phyloP scores from a whole-genome alignment of 2,888 invertebrate genomes.

The Ditylenchus weischeri region DNA sequence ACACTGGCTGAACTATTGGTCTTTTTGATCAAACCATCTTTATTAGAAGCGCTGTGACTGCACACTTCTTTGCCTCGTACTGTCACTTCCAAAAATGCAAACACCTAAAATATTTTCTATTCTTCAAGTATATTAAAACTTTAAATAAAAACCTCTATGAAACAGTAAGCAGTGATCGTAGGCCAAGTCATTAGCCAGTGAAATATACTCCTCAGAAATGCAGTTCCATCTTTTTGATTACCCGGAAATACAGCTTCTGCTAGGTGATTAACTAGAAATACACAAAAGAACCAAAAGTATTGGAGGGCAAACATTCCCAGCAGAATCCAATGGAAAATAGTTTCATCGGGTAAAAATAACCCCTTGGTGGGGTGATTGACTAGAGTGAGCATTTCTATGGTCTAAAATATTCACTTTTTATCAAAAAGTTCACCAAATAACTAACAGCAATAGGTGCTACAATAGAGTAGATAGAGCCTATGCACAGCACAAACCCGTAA shows the following conservation, averaged over 20 bases:
- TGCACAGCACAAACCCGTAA: slow-evolving; percentile 51
- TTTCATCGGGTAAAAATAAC: slow-evolving; percentile 40
- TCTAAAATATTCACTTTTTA: slow-evolving; percentile 31
- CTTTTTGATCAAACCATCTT: slow-evolving; percentile 46
- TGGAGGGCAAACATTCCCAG: slow-evolving; percentile 47
- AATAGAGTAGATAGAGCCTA: slow-evolving; percentile 48
- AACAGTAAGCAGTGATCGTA: slow-evolving; percentile 48
- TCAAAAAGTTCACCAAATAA: neutral
- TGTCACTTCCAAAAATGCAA: slow-evolving; percentile 50
- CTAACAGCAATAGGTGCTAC: slow-evolving; percentile 47
- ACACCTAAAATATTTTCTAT: slow-evolving; percentile 19
- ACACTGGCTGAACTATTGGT: neutral
- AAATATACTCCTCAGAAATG: slow-evolving; percentile 47
- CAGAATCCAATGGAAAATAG: slow-evolving; percentile 38
- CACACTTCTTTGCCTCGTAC: slow-evolving; percentile 52
- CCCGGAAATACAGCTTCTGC: slow-evolving; percentile 51
- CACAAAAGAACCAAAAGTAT: slow-evolving; percentile 48
- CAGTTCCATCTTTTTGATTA: slow-evolving; percentile 45
- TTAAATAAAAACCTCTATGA: slow-evolving; percentile 33
- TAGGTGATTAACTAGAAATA: slow-evolving; percentile 43
- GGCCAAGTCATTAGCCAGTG: slow-evolving; percentile 50
- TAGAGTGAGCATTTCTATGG: slow-evolving; percentile 43
- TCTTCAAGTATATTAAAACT: no score
- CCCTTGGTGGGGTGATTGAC: slow-evolving; percentile 39
- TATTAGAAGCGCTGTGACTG: slow-evolving; percentile 51